phyloP scores from a whole-genome alignment of 2,797 vertebrate species.

The Leucoraja ocellata region DNA sequence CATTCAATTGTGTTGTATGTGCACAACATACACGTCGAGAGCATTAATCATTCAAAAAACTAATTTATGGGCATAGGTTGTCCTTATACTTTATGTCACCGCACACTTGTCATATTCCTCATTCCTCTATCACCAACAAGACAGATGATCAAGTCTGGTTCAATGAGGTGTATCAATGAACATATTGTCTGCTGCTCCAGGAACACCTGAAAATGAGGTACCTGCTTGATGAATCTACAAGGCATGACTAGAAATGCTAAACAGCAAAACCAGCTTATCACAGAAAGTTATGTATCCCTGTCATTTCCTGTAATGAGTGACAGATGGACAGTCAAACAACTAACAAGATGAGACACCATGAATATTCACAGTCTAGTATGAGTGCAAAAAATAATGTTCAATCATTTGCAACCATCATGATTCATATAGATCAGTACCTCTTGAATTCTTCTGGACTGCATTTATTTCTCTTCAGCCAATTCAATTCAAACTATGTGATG shows the following conservation, averaged over 20 bases:
- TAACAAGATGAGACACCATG: background rate
- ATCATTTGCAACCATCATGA: background rate
- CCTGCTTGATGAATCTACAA: background rate
- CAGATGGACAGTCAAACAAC: too few relatives aligned
- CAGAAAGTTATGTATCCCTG: too few relatives aligned
- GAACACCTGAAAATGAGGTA: background rate
- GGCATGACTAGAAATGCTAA: background rate
- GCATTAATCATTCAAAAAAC: too few relatives aligned
- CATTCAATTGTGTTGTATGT: too few relatives aligned
- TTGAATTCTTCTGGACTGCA: background rate
- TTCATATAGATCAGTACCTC: background rate
- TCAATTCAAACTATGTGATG: background rate
- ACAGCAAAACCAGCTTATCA: background rate
- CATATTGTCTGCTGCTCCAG: background rate
- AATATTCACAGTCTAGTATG: background rate
- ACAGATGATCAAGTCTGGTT: background rate
- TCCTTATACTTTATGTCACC: background rate
- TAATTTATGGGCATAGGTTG: too few relatives aligned
- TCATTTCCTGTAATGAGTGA: too few relatives aligned
- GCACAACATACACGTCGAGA: too few relatives aligned
- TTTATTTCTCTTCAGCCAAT: background rate
- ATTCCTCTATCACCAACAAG: background rate
- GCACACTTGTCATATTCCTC: background rate
- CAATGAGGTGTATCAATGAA: background rate
- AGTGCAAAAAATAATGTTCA: background rate